Percentiles rank a stretch among this genome's conserved stretches.
Evolutionary conservation across 1,140 invertebrate genomes (phyloP).

Genomic region (Bathynomus jamesi): DNA sequence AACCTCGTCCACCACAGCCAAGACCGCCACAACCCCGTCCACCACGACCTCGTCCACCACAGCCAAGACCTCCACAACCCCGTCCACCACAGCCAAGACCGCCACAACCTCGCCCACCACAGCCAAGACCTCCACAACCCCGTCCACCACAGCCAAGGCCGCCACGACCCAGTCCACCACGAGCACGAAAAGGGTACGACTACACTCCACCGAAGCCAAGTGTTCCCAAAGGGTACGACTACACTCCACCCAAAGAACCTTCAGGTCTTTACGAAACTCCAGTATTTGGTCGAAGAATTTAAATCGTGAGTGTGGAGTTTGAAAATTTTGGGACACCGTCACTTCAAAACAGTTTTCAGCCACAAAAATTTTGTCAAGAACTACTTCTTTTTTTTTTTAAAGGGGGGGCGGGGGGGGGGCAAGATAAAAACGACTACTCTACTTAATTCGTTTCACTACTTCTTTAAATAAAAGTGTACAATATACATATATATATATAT

Average conservation of each 20-base stretch:
- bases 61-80: not conserved
- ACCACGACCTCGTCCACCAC: not conserved
- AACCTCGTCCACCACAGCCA: not conserved
- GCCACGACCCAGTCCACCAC: not conserved
- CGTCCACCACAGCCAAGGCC: not conserved
- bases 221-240: not conserved
- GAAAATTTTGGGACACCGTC: not conserved
- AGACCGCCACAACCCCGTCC: not conserved
- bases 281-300: not conserved
- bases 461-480: no score
- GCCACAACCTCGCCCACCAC: not conserved
- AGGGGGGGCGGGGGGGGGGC: no score
- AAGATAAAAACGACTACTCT: no score
- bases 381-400: not conserved
- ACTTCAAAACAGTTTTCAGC: not conserved
- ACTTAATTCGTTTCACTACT: no score
- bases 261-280: conserved; percentile 15
- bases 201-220: not conserved
- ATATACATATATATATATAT: not conserved
- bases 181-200: not conserved
- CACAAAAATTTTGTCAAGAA: not conserved
- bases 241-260: conserved; percentile 3
- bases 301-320: not conserved
- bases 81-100: not conserved
- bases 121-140: not conserved